These are phyloP conservation scores for Limonius californicus DNA, from an alignment of 1,140 invertebrate species.

Conservation along the genomic window DNA sequence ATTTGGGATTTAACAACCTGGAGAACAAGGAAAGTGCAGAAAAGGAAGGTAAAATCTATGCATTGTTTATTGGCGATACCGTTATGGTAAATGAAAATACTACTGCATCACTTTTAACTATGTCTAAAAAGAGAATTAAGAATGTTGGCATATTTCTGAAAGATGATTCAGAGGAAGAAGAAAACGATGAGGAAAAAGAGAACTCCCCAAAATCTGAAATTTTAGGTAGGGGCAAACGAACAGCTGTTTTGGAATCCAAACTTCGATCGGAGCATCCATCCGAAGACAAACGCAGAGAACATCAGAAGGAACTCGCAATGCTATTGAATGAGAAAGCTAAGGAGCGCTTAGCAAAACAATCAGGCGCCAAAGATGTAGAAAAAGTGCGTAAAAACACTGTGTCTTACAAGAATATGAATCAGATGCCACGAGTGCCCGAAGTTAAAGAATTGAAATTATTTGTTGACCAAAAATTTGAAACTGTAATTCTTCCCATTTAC, in stretches of 20 bases:
- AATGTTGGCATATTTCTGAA: conserved; percentile 96
- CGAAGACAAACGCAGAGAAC: conserved; percentile 95
- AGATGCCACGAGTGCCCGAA: conserved; percentile 92
- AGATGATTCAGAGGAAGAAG: conserved; percentile 86
- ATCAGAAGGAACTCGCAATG: conserved; percentile 92
- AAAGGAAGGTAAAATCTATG: conserved; percentile 85
- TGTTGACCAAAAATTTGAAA: conserved; percentile 97
- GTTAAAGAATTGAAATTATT: conserved; percentile 92
- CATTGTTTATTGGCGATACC: conserved; percentile 95
- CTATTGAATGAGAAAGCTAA: conserved; percentile 90
- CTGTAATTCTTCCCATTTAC: conserved; percentile 94
- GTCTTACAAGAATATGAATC: conserved; percentile 89
- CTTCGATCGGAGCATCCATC: conserved; percentile 92
- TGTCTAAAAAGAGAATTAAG: conserved; percentile 94
- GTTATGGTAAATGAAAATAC: conserved; percentile 86
- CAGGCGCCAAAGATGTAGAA: conserved; percentile 80
- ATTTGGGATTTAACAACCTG: conserved; percentile 89
- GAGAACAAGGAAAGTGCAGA: conserved; percentile 79
- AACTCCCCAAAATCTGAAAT: conserved; percentile 57
- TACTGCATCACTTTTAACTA: conserved; percentile 83
- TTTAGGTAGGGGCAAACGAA: conserved; percentile 80
- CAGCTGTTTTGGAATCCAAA: conserved; percentile 93
- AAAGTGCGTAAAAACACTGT: conserved; percentile 91
- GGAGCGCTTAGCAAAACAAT: conserved; percentile 84
- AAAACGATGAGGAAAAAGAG: conserved; percentile 68